phyloP scores from a whole-genome alignment of 2,113 vertebrate species.

The Aphelocoma coerulescens region DNA sequence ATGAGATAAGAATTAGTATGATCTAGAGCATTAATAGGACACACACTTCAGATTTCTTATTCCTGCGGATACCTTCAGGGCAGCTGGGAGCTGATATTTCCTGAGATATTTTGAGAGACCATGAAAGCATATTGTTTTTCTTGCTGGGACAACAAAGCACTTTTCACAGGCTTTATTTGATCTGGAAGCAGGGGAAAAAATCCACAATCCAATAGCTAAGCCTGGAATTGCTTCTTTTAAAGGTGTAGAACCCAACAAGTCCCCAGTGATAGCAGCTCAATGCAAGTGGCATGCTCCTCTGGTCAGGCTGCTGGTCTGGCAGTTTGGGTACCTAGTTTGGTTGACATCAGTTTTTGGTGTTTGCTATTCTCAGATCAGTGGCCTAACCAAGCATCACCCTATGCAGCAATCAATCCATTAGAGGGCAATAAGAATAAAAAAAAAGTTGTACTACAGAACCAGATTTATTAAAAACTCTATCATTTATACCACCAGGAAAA shows the following conservation, averaged over 20 bases:
- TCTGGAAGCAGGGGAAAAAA: background rate
- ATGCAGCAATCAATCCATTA: background rate
- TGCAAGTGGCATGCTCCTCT: background rate
- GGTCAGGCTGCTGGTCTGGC: background rate
- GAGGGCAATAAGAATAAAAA: background rate
- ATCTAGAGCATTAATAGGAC: background rate
- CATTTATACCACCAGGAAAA: background rate
- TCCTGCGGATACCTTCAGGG: background rate
- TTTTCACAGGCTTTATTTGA: background rate
- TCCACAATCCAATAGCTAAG: background rate
- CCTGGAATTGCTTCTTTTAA: background rate
- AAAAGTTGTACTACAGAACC: background rate
- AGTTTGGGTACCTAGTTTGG: background rate
- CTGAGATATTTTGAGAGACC: background rate
- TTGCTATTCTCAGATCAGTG: background rate
- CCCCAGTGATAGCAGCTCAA: background rate
- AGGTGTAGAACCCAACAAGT: background rate
- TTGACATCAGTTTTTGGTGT: background rate
- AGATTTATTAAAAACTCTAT: background rate
- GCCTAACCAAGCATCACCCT: background rate
- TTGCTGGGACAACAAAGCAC: background rate
- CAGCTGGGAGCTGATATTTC: background rate
- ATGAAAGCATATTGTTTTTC: background rate
- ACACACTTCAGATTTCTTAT: background rate
- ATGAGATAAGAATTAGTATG: background rate